Conservation (phyloP, 2,113 vertebrate species). For the Pelusios castaneus region DNA sequence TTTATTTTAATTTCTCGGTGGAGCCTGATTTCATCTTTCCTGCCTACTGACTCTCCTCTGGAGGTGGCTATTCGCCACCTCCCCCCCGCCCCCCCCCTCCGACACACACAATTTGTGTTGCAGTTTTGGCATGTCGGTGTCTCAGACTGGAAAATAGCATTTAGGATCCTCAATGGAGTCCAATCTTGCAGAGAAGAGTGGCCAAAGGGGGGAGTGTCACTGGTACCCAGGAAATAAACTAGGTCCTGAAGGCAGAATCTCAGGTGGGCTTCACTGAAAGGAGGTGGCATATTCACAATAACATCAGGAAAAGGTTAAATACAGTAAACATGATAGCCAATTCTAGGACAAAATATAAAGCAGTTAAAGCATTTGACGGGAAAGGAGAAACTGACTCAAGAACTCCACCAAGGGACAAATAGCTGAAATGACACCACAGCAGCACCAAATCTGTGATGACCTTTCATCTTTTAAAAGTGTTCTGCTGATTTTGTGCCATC, state of each 20-base stretch:
- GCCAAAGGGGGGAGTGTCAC: neutral
- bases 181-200: constrained; percentile 15
- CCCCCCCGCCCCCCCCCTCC: neutral
- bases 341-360: constrained; percentile 47
- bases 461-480: constrained; percentile 55
- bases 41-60: neutral
- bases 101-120: neutral
- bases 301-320: constrained; percentile 75
- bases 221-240: neutral
- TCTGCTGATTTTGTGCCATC: neutral
- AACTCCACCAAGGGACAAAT: constrained; percentile 85
- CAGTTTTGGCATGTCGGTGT: constrained; percentile 37
- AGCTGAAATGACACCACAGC: constrained; percentile 72
- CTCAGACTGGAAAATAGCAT: constrained; percentile 50
- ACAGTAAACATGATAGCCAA: constrained; percentile 67
- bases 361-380: constrained; percentile 49
- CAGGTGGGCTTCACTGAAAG: constrained; percentile 48
- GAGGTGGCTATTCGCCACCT: neutral
- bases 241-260: neutral
- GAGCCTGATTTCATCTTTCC: neutral
- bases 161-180: neutral
- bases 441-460: constrained; percentile 62
- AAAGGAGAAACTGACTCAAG: constrained; percentile 80
- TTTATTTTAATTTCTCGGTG: neutral
- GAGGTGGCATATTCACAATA: constrained; percentile 53